Evolutionary conservation across 1,140 invertebrate genomes (phyloP).

Genomic region (Chelonus insularis): DNA sequence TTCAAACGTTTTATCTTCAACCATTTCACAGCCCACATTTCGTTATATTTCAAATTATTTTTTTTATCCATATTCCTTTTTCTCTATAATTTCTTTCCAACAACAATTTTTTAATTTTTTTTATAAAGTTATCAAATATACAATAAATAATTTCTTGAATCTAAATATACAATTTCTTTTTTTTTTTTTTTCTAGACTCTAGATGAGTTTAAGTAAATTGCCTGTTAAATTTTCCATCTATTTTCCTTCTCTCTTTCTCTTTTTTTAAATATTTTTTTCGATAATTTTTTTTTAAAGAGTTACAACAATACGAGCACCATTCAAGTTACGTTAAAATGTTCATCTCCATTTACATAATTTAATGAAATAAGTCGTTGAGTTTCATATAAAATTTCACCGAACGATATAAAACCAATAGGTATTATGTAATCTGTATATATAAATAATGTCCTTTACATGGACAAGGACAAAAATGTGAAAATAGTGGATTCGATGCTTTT

Average conservation of each 20-base stretch:
- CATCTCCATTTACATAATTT: no score
- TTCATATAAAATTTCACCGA: not conserved
- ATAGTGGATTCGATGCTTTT: no score
- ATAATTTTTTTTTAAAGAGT: not conserved
- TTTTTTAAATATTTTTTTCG: no score
- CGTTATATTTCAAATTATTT: constrained; percentile 35
- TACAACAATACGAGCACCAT: constrained; percentile 12
- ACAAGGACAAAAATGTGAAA: no score
- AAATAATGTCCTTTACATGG: no score
- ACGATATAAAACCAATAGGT: not conserved
- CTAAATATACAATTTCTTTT: constrained; percentile 50
- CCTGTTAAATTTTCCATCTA: no score
- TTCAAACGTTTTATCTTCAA: constrained; percentile 26
- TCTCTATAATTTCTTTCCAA: constrained; percentile 1
- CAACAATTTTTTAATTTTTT: constrained; percentile 31
- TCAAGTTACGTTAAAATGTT: no score
- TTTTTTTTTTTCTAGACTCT: constrained; percentile 42
- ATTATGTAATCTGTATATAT: not conserved
- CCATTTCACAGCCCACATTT: constrained; percentile 58
- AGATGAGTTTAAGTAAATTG: constrained; percentile 51
- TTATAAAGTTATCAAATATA: constrained; percentile 46
- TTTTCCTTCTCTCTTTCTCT: no score
- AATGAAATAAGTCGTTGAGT: no score
- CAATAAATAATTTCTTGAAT: constrained; percentile 56
- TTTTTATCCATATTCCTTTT: constrained; percentile 5